Conservation (phyloP, 2,888 invertebrate species). For the Empis livida region DNA sequence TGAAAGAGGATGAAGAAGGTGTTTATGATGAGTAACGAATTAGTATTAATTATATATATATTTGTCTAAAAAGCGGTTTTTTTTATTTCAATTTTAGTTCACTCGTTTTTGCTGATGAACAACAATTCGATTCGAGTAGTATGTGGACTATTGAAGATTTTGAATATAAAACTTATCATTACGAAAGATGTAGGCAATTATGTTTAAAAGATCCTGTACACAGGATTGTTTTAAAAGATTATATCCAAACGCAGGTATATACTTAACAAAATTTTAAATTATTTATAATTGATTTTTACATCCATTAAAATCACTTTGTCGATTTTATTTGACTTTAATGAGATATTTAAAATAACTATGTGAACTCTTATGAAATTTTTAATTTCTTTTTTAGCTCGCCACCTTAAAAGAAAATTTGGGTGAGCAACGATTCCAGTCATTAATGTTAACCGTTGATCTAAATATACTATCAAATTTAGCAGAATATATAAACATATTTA, state of each 20-base stretch:
- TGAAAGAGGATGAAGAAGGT: conserved; percentile 58
- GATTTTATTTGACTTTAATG: not conserved
- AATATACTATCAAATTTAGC: conserved; percentile 59
- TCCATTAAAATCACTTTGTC: too few species aligned
- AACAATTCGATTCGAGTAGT: conserved; percentile 27
- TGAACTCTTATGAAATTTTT: too few species aligned
- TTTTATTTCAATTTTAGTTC: conserved; percentile 15
- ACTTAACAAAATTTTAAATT: too few species aligned
- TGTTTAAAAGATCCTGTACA: conserved; percentile 67
- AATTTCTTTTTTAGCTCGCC: conserved; percentile 43
- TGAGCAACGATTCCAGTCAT: conserved; percentile 56
- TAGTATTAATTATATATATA: not conserved
- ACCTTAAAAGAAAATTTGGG: conserved; percentile 63
- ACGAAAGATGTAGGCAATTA: conserved; percentile 50
- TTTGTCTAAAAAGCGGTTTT: too few species aligned
- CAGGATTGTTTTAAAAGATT: conserved; percentile 58
- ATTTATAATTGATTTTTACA: too few species aligned
- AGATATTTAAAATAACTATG: not conserved
- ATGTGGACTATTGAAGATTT: conserved; percentile 37
- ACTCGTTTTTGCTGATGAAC: conserved; percentile 35
- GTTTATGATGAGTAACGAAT: conserved; percentile 42
- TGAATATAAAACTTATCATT: conserved; percentile 55
- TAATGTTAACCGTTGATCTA: conserved; percentile 57
- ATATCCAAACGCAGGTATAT: conserved; percentile 55
- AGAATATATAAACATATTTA: conserved; percentile 37